These are phyloP conservation scores for Eilema griseolum DNA, from an alignment of 2,888 invertebrate species.

Conservation along the genomic window DNA sequence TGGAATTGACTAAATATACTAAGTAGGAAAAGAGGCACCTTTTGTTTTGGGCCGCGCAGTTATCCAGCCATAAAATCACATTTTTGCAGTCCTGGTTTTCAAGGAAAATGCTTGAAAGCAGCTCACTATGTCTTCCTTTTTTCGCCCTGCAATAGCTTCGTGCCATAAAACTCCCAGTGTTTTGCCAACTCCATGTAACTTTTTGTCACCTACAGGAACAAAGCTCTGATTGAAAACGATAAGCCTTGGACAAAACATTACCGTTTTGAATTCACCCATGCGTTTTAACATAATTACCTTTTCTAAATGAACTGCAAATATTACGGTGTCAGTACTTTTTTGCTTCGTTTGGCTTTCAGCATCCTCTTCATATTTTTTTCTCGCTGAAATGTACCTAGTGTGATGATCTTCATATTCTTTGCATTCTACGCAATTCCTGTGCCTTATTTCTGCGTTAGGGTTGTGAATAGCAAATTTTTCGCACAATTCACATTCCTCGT, in stretches of 20 bases:
- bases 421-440: slow-evolving; percentile 25
- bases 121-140: slow-evolving; percentile 36
- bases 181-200: not conserved
- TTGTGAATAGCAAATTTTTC: slow-evolving; percentile 31
- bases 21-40: too few relatives aligned
- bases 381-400: slow-evolving; percentile 24
- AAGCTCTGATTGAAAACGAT: slow-evolving; percentile 28
- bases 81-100: slow-evolving; percentile 43
- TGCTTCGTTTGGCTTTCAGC: slow-evolving; percentile 23
- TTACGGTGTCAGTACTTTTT: slow-evolving; percentile 18
- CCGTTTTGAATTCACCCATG: slow-evolving; percentile 46
- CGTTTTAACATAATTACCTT: slow-evolving; percentile 52
- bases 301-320: slow-evolving; percentile 33
- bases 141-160: slow-evolving; percentile 55
- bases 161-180: slow-evolving; percentile 40
- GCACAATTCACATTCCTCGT: slow-evolving; percentile 27
- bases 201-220: slow-evolving; percentile 23
- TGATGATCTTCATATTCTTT: slow-evolving; percentile 28
- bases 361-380: slow-evolving; percentile 28
- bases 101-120: slow-evolving; percentile 17
- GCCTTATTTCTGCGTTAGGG: slow-evolving; percentile 24
- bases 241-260: slow-evolving; percentile 43
- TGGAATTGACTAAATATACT: too few relatives aligned
- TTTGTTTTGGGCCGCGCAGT: slow-evolving; percentile 44
- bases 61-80: slow-evolving; percentile 44